phyloP scores from a whole-genome alignment of 2,113 vertebrate species.

The Corapipo altera region DNA sequence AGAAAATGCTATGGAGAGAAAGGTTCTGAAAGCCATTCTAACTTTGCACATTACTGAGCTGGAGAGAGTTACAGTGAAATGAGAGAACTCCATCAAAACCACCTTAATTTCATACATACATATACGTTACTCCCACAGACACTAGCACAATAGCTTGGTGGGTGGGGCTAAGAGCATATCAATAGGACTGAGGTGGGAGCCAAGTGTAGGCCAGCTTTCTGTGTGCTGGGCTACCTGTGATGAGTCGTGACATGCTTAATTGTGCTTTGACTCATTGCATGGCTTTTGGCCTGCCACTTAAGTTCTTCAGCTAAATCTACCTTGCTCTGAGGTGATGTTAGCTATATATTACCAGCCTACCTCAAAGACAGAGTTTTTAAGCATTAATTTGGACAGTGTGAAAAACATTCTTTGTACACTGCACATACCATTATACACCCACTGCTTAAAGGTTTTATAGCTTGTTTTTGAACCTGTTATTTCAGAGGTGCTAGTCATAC shows the following conservation, averaged over 20 bases:
- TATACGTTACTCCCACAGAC: not conserved
- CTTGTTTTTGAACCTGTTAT: not conserved
- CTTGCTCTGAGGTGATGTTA: not conserved
- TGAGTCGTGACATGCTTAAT: not conserved
- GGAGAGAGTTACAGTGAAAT: not conserved
- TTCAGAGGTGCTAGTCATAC: not conserved
- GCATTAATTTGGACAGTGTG: not conserved
- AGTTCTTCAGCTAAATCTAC: not conserved
- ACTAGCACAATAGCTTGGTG: not conserved
- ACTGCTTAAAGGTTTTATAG: not conserved
- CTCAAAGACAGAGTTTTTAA: not conserved
- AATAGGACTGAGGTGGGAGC: slow-evolving; percentile 1
- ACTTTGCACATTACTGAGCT: not conserved
- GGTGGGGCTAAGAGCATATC: not conserved
- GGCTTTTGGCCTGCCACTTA: not conserved
- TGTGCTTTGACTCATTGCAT: not conserved
- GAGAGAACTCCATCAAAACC: not conserved
- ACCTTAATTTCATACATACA: not conserved
- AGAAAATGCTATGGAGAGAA: not conserved
- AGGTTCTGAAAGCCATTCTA: not conserved
- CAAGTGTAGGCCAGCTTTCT: not conserved
- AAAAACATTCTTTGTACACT: not conserved
- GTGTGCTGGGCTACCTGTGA: not conserved
- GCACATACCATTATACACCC: not conserved
- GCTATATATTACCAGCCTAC: not conserved